Evolutionary conservation across 2,888 invertebrate genomes (phyloP).

Genomic region (Opisthograptis luteolata): DNA sequence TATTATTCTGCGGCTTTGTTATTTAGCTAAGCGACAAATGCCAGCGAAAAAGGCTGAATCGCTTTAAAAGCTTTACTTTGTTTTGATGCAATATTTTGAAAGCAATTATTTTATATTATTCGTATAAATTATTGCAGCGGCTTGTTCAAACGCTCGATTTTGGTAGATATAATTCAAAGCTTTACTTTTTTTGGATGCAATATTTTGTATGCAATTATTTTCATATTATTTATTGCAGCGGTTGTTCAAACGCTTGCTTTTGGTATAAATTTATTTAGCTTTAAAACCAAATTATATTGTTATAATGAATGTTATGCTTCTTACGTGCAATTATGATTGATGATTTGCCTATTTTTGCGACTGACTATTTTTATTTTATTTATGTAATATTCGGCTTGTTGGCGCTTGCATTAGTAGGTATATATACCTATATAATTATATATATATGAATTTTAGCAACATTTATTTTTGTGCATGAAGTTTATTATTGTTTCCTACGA

Average conservation of each 20-base stretch:
- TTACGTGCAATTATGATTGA: too few relatives aligned
- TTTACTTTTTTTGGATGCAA: too few relatives aligned
- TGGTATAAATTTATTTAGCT: not conserved
- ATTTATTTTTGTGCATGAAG: too few relatives aligned
- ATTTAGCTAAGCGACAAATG: conserved; percentile 10
- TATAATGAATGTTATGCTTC: too few relatives aligned
- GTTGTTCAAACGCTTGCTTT: conserved; percentile 1
- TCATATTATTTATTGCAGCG: conserved; percentile 18
- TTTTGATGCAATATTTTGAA: conserved; percentile 31
- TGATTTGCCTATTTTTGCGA: too few relatives aligned
- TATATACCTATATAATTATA: too few relatives aligned
- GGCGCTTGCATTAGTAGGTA: too few relatives aligned
- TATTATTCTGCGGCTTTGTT: not conserved
- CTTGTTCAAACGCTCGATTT: conserved; percentile 5
- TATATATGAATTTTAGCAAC: too few relatives aligned
- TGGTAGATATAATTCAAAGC: too few relatives aligned
- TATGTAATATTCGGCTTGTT: too few relatives aligned
- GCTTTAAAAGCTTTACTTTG: conserved; percentile 37
- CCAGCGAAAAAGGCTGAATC: conserved; percentile 23
- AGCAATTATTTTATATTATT: conserved; percentile 10
- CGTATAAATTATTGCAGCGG: conserved; percentile 19
- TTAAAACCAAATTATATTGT: not conserved
- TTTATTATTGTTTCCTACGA: too few relatives aligned
- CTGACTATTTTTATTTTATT: too few relatives aligned
- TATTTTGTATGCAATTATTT: not conserved